These are phyloP conservation scores for Spondyliosoma cantharus DNA, from an alignment of 2,797 vertebrate genomes.

Conservation along the genomic window DNA sequence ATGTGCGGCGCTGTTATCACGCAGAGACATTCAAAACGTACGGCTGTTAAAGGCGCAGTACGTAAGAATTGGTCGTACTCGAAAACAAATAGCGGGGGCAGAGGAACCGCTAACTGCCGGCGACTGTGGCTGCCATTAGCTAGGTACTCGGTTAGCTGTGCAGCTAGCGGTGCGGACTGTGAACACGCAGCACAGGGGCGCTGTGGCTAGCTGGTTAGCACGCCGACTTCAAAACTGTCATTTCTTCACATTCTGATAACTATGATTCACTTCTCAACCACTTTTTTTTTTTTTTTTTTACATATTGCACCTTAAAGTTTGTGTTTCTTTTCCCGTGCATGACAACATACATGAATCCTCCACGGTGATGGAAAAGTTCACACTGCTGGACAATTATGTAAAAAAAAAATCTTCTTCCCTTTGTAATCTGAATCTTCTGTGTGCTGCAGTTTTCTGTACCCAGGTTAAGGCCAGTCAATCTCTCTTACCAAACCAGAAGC, in stretches of 20 bases:
- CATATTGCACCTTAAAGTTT: conserved; percentile 19
- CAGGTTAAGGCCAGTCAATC: conserved; percentile 60
- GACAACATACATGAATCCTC: conserved; percentile 33
- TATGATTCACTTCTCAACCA: no score
- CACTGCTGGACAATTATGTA: conserved; percentile 32
- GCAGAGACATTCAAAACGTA: conserved; percentile 42
- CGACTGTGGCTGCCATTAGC: no score
- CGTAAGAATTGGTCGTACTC: no score
- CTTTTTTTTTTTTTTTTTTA: no score
- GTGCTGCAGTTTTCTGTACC: conserved; percentile 58
- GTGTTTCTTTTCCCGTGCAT: conserved; percentile 21
- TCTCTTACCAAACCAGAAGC: conserved; percentile 33
- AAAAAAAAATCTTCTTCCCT: neutral
- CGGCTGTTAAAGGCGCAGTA: conserved; percentile 17
- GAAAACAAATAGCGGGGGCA: no score
- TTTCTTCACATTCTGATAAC: no score
- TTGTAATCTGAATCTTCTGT: conserved; percentile 14
- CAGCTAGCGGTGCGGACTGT: no score
- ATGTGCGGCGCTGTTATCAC: conserved; percentile 34
- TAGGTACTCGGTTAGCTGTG: no score
- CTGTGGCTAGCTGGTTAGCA: no score
- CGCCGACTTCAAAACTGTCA: no score
- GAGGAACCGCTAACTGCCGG: no score
- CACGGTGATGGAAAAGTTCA: conserved; percentile 5
- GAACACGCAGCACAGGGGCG: no score